A percentile compares a stretch with the other conserved stretches of the same genome.
These are phyloP conservation scores for Indicator maculatus DNA, from an alignment of 2,113 vertebrate species.

Conservation along the genomic window DNA sequence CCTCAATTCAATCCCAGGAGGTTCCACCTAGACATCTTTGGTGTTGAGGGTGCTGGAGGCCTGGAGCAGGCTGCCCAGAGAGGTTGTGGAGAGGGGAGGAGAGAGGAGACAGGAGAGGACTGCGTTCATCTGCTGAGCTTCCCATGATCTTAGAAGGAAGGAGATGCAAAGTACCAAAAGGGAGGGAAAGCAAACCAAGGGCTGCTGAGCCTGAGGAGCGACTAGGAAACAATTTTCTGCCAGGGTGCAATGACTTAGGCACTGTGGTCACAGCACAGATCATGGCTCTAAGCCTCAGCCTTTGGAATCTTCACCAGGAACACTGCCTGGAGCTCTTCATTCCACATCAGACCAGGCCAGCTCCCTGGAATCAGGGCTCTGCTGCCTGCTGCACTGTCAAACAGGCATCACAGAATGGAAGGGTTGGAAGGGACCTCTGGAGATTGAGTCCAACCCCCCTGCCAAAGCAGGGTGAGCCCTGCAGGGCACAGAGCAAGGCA, in stretches of 20 bases:
- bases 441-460: too few relatives aligned
- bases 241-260: background rate
- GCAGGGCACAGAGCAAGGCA: too few relatives aligned
- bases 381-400: background rate
- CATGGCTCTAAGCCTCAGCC: background rate
- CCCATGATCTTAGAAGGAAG: rapidly evolving
- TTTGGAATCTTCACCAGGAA: background rate
- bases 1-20: too few relatives aligned
- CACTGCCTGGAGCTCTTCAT: background rate
- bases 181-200: background rate
- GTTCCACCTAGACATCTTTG: too few relatives aligned
- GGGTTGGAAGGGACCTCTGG: too few relatives aligned
- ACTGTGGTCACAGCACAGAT: background rate
- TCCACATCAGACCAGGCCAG: background rate
- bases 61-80: too few relatives aligned
- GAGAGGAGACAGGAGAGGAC: background rate
- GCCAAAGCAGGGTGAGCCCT: too few relatives aligned
- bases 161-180: background rate
- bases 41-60: too few relatives aligned
- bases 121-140: background rate
- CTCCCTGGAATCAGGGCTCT: background rate
- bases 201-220: background rate
- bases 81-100: background rate
- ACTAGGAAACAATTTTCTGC: background rate
- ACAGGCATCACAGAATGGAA: too few relatives aligned